phyloP scores from a whole-genome alignment of 2,888 invertebrate genomes.

The Pelosia muscerda region DNA sequence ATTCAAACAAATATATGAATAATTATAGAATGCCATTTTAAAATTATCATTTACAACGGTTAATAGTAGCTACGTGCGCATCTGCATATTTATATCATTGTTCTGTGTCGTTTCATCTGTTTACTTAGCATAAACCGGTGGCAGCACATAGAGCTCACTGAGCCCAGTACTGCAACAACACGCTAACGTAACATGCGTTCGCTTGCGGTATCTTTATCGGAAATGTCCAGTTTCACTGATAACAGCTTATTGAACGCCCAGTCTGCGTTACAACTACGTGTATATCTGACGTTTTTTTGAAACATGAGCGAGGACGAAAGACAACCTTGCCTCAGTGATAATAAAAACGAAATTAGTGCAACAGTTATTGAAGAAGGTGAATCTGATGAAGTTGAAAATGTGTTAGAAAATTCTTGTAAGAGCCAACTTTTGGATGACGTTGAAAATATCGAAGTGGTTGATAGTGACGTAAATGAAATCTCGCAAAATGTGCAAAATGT shows the following conservation, averaged over 20 bases:
- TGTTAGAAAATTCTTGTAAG: constrained; percentile 29
- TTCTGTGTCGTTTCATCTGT: constrained; percentile 67
- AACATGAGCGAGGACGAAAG: constrained; percentile 71
- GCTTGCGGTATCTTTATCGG: constrained; percentile 62
- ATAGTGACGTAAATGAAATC: constrained; percentile 17
- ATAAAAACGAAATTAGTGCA: constrained; percentile 40
- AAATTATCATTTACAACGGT: constrained; percentile 10
- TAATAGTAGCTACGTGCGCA: constrained; percentile 19
- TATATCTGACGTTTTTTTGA: constrained; percentile 24
- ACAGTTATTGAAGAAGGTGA: constrained; percentile 32
- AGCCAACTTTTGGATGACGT: constrained; percentile 32
- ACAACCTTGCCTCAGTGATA: constrained; percentile 48
- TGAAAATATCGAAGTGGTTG: constrained; percentile 29
- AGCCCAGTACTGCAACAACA: constrained; percentile 54
- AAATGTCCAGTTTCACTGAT: constrained; percentile 58
- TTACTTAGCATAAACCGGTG: constrained; percentile 66
- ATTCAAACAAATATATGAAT: too few species aligned
- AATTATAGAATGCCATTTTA: constrained; percentile 12
- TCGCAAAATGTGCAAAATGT: constrained; percentile 11
- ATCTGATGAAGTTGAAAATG: constrained; percentile 25
- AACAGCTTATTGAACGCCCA: constrained; percentile 52
- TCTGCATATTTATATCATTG: constrained; percentile 35
- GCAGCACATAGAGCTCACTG: constrained; percentile 29
- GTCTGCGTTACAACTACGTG: constrained; percentile 31
- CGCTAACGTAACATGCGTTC: constrained; percentile 52